These are phyloP conservation scores for Salvelinus sp. DNA, from an alignment of 2,113 vertebrate genomes.

Conservation along the genomic window DNA sequence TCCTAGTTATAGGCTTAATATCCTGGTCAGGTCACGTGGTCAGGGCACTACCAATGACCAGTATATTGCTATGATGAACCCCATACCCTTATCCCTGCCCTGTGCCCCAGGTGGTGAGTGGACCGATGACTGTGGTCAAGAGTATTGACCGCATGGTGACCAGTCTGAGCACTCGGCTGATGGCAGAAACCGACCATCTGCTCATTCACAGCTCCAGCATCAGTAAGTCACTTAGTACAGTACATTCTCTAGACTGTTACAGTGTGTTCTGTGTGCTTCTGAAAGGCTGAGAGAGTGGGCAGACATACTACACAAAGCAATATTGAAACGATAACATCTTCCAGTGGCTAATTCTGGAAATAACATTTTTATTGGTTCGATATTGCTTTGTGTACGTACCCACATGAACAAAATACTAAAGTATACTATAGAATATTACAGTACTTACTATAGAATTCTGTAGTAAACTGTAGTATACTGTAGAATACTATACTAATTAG, in stretches of 20 bases:
- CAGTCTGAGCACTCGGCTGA: slow-evolving; percentile 74
- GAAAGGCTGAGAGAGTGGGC: background rate
- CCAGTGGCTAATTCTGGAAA: no score
- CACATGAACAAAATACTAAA: no score
- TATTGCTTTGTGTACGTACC: no score
- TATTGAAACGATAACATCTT: background rate
- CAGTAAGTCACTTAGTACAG: slow-evolving; percentile 70
- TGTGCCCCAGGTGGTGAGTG: slow-evolving; percentile 77
- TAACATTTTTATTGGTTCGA: no score
- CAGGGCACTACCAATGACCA: background rate
- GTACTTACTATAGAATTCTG: no score
- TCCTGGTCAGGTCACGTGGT: no score
- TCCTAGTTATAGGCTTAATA: no score
- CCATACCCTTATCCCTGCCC: slow-evolving; percentile 6
- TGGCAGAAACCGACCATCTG: slow-evolving; percentile 64
- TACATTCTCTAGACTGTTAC: background rate
- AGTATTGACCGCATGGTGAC: slow-evolving; percentile 79
- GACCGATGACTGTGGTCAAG: slow-evolving; percentile 84
- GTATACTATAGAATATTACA: no score
- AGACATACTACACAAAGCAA: background rate
- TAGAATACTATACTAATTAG: no score
- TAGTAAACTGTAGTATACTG: no score
- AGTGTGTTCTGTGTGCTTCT: background rate
- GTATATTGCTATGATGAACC: background rate
- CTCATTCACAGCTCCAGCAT: slow-evolving; percentile 72